These are phyloP conservation scores for Trinorchestia longiramus DNA, from an alignment of 1,140 invertebrate genomes.

Conservation along the genomic window DNA sequence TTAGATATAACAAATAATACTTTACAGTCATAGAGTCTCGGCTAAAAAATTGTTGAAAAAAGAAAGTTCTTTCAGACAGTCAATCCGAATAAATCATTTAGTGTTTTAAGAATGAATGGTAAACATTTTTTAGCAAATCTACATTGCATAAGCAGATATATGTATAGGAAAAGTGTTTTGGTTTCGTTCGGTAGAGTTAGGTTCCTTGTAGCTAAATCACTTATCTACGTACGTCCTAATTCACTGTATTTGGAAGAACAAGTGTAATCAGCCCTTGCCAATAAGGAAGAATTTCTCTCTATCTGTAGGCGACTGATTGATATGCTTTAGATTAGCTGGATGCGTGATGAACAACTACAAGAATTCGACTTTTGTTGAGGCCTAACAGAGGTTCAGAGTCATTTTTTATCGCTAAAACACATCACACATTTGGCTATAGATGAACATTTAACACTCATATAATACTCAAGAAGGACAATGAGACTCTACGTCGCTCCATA, in stretches of 20 bases:
- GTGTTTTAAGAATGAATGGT: too few relatives aligned
- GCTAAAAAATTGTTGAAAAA: not conserved
- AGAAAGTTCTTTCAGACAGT: too few relatives aligned
- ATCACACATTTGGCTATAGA: not conserved
- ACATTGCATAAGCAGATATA: too few relatives aligned
- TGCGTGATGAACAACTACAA: not conserved
- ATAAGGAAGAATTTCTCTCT: conserved; percentile 17
- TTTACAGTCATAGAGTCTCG: not conserved
- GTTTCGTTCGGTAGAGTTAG: not conserved
- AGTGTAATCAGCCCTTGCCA: not conserved
- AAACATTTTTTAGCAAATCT: too few relatives aligned
- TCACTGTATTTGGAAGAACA: conserved; percentile 28
- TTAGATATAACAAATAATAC: not conserved
- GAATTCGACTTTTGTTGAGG: not conserved
- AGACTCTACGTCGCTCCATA: not conserved
- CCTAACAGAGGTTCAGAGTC: not conserved
- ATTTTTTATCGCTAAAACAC: not conserved
- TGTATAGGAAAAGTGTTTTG: too few relatives aligned
- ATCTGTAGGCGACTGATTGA: not conserved
- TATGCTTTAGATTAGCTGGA: not conserved
- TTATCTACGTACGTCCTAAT: not conserved
- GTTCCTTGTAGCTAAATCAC: not conserved
- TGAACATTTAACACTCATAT: not conserved
- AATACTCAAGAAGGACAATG: not conserved
- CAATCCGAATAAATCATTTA: too few relatives aligned